Evolutionary conservation across 1,140 invertebrate genomes (phyloP), one percentile per base, ranked within the genome.

Genomic region (Rhopalosiphum maidis): DNA sequence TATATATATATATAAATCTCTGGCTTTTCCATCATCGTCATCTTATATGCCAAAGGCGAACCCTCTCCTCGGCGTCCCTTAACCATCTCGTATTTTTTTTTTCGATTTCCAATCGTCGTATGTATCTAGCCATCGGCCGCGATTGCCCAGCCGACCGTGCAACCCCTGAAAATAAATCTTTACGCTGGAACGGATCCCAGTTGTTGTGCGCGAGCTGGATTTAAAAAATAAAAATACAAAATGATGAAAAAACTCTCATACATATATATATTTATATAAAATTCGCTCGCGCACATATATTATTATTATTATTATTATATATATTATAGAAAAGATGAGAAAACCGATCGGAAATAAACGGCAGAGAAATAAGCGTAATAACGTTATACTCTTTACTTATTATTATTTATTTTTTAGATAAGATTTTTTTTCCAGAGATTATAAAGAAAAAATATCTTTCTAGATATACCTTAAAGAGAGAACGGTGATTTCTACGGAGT

Each of bases 151-250:
- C 91, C 91, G 82, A 93, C 91, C 91, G 91, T 93, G 91, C 91
- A 93, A 93, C 91, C 91, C 91, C 91, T 93, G 91, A 93, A 93
- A 93, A 93, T 93, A 93, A 93, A 93, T 93, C 91, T 93, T 93
- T 86, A 93, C 91, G 91, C 91, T 93, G 91, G 91, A 93, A 93
- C 91, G 91, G 91, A 93, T 93, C 91, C n/a, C 91, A 55, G 91
- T 93, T 93, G 91, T 93, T 93, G 91, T 93, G 68, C 91, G 82
- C 77, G 91, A 93, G 91, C 46, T 93, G 91, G 91, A 86, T 93
- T 93, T 93, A 93, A 93, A 92, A 91, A 83, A 91, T 91, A 91
- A 82, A 90, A 92, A 92, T 92, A 92, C 77, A 92, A 92, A 93
- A 93, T 93, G 91, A 93, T 93, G 91, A 85, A 54, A 90, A 90